Base-by-base conservation (phyloP, 2,888 invertebrate species). In the Keiferia lycopersicella region DNA sequence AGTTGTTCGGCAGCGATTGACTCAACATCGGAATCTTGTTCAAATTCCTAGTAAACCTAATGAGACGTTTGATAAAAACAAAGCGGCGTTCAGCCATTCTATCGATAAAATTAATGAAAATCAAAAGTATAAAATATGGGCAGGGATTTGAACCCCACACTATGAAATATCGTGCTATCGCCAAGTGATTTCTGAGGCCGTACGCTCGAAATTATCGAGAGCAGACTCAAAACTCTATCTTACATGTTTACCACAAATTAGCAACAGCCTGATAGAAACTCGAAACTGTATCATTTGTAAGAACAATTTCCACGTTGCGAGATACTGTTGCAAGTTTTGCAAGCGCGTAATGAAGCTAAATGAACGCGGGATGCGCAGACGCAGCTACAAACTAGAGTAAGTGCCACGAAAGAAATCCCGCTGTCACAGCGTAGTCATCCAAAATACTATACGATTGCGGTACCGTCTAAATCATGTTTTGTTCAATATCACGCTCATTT, bases 291-390 rank as follows among this genome's bases (percentile, higher is more conserved):
- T 77, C 72, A 60, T 60, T 60, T 20, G 60, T 75, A 76, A 22
- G 74, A 76, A 67, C 62, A 65, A 64, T 63, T 64, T 67, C 56
- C 61, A 72, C 82, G 78, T 80, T 75, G 83, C 78, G 84, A 84
- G 75, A 73, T 20, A 73, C 70, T 76, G 76, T 75, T 74, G 73
- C 69, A 14, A 14, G 72, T 83, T 81, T 78, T 75, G 82, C 80
- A 82, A 83, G 67, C 66, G 71, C 66, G 72, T 81, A 85, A 84
- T 84, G 81, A 77, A 82, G 74, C 80, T 86, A 86, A 56, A 86
- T 84, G 83, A 85, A 83, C 74, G 75, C 68, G 69, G 66, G 73
- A 72, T 71, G 74, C 69, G 74, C 77, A 67, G 67, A 68, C 74
- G 67, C 66, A 60, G 39, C 65, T 16, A n/a, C 45, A 16, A n/a